A percentile compares a stretch with the other conserved stretches of the same genome.
Evolutionary conservation across 2,113 vertebrate species (phyloP).

Genomic region (Corapipo altera): DNA sequence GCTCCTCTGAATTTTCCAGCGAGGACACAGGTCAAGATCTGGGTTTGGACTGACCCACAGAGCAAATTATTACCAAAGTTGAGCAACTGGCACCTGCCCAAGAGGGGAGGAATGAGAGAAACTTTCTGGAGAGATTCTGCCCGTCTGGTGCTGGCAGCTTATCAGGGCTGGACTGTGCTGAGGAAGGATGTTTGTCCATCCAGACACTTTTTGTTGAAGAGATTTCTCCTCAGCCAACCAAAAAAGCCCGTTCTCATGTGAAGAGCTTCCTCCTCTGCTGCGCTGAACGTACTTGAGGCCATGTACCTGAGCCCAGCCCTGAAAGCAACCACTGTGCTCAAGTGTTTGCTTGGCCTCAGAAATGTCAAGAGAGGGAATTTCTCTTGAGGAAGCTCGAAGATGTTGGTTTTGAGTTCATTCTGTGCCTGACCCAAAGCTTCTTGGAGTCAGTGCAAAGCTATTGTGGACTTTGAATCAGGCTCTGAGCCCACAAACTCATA

Average conservation of each 20-base stretch:
- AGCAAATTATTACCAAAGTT: not conserved
- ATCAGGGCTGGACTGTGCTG: not conserved
- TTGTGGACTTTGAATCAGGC: not conserved
- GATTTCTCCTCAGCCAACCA: slow-evolving; percentile 26
- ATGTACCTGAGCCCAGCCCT: not conserved
- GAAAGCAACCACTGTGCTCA: slow-evolving; percentile 51
- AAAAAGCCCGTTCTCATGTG: not conserved
- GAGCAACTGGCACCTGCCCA: not conserved
- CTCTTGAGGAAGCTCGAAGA: not conserved
- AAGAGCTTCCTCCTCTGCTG: slow-evolving; percentile 55
- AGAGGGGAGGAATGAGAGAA: not conserved
- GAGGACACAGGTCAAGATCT: not conserved
- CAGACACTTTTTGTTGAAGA: slow-evolving; percentile 36
- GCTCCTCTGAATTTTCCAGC: not conserved
- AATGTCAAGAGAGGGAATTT: slow-evolving; percentile 48
- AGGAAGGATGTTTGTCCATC: slow-evolving; percentile 51
- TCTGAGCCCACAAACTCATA: not conserved
- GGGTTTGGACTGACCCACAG: not conserved
- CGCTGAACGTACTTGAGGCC: slow-evolving; percentile 21
- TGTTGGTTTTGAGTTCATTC: not conserved
- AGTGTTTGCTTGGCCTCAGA: slow-evolving; percentile 57
- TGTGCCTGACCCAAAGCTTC: not conserved
- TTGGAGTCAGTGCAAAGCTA: not conserved
- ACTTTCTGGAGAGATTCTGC: not conserved
- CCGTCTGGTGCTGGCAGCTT: not conserved